phyloP scores from a whole-genome alignment of 1,140 invertebrate genomes.

The Aporrectodea caliginosa region DNA sequence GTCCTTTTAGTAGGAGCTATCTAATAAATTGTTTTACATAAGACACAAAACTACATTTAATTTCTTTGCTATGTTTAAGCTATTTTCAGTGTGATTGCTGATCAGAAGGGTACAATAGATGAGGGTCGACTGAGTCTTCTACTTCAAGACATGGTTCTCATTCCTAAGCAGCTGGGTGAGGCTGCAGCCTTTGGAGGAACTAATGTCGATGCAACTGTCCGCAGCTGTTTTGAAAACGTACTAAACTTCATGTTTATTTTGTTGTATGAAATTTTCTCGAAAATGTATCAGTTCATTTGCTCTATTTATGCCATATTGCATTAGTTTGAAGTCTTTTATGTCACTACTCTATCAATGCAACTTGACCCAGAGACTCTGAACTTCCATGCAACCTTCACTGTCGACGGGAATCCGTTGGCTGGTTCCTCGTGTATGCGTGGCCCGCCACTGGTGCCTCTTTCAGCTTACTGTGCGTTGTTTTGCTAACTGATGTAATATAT shows the following conservation, averaged over 20 bases:
- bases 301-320: not conserved
- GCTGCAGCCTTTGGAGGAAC: constrained; percentile 98
- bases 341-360: not conserved
- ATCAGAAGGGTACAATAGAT: constrained; percentile 86
- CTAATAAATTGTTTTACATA: too few species aligned
- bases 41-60: too few species aligned
- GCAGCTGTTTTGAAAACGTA: constrained; percentile 78
- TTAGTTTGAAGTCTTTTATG: not conserved
- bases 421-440: too few species aligned
- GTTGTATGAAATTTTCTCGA: not conserved
- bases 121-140: constrained; percentile 89
- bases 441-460: too few species aligned
- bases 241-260: not conserved
- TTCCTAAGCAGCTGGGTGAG: constrained; percentile 90
- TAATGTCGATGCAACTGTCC: constrained; percentile 95
- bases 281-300: not conserved
- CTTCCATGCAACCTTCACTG: too few species aligned
- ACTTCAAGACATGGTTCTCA: constrained; percentile 90
- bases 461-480: too few species aligned
- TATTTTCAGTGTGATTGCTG: constrained; percentile 91
- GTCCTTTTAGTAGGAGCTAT: too few species aligned
- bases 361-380: too few species aligned
- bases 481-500: too few species aligned
- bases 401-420: too few species aligned
- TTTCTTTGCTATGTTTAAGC: too few species aligned